Evolutionary conservation across 2,888 invertebrate genomes (phyloP).

Genomic region (Liopterus haemorrhoidalis): DNA sequence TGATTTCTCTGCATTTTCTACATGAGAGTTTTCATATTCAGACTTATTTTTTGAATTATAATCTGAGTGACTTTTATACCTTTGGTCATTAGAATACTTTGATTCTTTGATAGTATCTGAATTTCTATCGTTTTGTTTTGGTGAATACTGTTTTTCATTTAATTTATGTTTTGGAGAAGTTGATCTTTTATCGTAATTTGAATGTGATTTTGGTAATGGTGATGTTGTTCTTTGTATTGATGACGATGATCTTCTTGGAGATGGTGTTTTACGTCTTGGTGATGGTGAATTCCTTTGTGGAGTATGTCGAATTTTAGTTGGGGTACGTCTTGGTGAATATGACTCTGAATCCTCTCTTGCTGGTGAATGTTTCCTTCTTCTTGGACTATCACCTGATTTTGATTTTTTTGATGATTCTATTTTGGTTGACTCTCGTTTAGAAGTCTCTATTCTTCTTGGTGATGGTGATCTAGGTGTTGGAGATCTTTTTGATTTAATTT

Average conservation of each 20-base stretch:
- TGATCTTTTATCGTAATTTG: slow-evolving; percentile 9
- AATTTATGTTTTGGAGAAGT: slow-evolving; percentile 9
- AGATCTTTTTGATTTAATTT: too few species aligned
- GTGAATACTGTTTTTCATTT: slow-evolving; percentile 10
- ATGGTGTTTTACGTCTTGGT: slow-evolving; percentile 11
- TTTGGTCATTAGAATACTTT: too few species aligned
- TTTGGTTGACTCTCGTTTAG: slow-evolving; percentile 14
- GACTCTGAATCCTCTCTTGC: slow-evolving; percentile 12
- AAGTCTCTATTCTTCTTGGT: slow-evolving; percentile 36
- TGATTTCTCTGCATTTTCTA: slow-evolving; percentile 1
- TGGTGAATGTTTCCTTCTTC: slow-evolving; percentile 7
- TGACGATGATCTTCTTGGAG: slow-evolving; percentile 11
- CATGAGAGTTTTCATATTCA: slow-evolving; percentile 9
- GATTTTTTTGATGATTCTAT: slow-evolving; percentile 23
- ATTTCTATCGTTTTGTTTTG: too few species aligned
- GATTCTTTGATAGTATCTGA: too few species aligned
- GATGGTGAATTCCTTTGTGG: slow-evolving; percentile 15
- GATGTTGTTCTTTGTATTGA: slow-evolving; percentile 12
- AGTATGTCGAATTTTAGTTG: slow-evolving; percentile 17
- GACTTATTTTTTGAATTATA: too few species aligned
- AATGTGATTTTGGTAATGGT: slow-evolving; percentile 11
- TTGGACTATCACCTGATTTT: slow-evolving; percentile 2
- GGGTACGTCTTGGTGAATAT: slow-evolving; percentile 9
- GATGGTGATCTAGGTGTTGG: slow-evolving; percentile 36
- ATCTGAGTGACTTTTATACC: too few species aligned